Percentiles rank a stretch among this genome's conserved stretches.
These are phyloP conservation scores for Phycodurus eques DNA, from an alignment of 2,113 vertebrate species.

Conservation along the genomic window DNA sequence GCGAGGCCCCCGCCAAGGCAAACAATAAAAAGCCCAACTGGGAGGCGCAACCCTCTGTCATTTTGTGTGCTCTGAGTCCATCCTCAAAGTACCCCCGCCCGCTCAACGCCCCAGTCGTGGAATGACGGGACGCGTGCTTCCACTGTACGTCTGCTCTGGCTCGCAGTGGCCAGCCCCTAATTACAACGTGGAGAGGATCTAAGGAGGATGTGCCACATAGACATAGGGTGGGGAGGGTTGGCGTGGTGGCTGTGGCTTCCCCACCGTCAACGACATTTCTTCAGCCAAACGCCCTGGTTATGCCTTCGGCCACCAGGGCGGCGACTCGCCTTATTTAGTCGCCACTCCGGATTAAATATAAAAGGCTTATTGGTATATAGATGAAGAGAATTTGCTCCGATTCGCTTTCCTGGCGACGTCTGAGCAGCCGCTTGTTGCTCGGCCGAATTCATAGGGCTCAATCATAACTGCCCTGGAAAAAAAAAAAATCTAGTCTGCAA, in stretches of 20 bases:
- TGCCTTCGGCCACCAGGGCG: slow-evolving; percentile 53
- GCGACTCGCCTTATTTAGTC: slow-evolving; percentile 13
- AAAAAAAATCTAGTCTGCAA: too few relatives aligned
- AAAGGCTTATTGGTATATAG: background rate
- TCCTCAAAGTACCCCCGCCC: slow-evolving; percentile 32
- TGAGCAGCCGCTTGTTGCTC: too few relatives aligned
- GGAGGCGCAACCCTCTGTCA: slow-evolving; percentile 51
- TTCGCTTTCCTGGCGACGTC: too few relatives aligned
- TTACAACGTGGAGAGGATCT: slow-evolving; percentile 78
- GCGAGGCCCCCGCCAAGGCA: slow-evolving; percentile 75
- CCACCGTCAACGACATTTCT: slow-evolving; percentile 69
- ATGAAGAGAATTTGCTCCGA: too few relatives aligned
- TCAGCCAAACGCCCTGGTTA: slow-evolving; percentile 60
- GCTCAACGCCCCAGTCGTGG: slow-evolving; percentile 62
- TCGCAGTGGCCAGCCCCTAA: slow-evolving; percentile 72
- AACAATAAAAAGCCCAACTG: slow-evolving; percentile 67
- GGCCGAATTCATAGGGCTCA: too few relatives aligned
- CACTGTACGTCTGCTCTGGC: slow-evolving; percentile 62
- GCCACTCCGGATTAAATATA: background rate
- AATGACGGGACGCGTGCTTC: slow-evolving; percentile 67
- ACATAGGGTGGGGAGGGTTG: slow-evolving; percentile 74
- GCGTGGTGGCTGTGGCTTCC: slow-evolving; percentile 73
- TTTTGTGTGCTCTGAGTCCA: slow-evolving; percentile 36
- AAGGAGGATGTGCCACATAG: slow-evolving; percentile 79
- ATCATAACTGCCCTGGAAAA: too few relatives aligned